Percentiles rank a stretch among this genome's conserved stretches.
Conservation (phyloP, 2,888 invertebrate genomes). For the Diaphora mendica region DNA sequence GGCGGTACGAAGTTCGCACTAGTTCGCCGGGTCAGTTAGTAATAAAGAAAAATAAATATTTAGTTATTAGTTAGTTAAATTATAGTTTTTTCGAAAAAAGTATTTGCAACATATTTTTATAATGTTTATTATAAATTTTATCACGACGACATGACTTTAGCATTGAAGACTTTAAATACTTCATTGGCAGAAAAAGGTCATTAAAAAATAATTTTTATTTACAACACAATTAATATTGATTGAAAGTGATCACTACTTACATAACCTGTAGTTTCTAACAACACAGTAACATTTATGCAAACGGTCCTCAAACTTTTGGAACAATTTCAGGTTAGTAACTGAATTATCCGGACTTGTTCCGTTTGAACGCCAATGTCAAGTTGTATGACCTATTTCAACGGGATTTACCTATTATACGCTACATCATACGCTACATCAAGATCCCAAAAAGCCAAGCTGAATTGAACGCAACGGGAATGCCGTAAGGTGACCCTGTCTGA, state of each 20-base stretch:
- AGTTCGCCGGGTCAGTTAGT: no score
- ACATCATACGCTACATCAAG: constrained; percentile 48
- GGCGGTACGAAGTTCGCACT: no score
- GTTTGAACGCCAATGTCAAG: constrained; percentile 46
- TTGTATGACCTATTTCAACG: constrained; percentile 53
- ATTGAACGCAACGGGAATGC: constrained; percentile 48
- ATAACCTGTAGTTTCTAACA: constrained; percentile 21
- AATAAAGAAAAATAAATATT: no score
- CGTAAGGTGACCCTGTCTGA: constrained; percentile 11
- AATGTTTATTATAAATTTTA: no score
- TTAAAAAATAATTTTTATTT: no score
- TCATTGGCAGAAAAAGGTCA: no score
- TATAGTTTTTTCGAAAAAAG: no score
- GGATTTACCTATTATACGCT: constrained; percentile 46
- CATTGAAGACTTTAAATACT: no score
- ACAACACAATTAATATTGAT: no score
- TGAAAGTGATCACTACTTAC: not conserved
- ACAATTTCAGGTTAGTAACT: constrained; percentile 47
- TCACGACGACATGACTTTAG: no score
- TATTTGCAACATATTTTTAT: no score
- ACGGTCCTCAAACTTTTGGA: constrained; percentile 39
- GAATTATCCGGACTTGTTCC: constrained; percentile 49
- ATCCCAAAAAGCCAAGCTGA: constrained; percentile 43
- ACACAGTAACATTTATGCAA: constrained; percentile 38
- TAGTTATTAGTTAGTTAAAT: no score